Evolutionary conservation across 2,113 vertebrate species (phyloP).

Genomic region (Sinocyclocheilus anophthalmus): DNA sequence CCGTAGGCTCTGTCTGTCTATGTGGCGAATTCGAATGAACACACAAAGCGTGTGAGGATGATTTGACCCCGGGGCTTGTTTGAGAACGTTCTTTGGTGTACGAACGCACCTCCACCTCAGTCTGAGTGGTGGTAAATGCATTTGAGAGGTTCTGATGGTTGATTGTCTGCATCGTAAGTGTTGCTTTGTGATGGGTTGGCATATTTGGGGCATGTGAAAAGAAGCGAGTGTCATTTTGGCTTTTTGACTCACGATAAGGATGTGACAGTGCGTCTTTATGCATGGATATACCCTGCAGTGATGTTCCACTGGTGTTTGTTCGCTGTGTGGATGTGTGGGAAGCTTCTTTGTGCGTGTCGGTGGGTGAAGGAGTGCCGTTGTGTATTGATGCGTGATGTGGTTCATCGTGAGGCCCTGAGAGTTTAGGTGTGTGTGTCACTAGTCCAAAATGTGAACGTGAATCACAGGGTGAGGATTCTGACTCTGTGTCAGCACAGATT

Average conservation of each 20-base stretch:
- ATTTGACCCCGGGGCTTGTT: not conserved
- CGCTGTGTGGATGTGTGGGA: not conserved
- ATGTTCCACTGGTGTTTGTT: constrained; percentile 10
- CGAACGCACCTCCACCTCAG: constrained; percentile 31
- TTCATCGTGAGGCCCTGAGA: constrained; percentile 12
- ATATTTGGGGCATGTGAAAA: constrained; percentile 25
- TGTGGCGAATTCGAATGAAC: not conserved
- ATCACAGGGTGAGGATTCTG: constrained; percentile 36
- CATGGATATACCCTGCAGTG: constrained; percentile 5
- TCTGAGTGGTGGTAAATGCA: constrained; percentile 36
- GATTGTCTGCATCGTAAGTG: not conserved
- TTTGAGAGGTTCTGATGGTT: constrained; percentile 39
- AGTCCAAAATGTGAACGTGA: not conserved
- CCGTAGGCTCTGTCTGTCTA: constrained; percentile 4
- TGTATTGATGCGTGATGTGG: not conserved
- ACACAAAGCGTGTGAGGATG: not conserved
- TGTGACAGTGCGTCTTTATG: constrained; percentile 11
- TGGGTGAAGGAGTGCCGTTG: not conserved
- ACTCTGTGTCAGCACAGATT: constrained; percentile 41
- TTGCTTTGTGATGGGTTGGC: constrained; percentile 12
- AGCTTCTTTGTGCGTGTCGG: not conserved
- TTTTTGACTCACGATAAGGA: constrained; percentile 16
- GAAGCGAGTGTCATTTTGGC: constrained; percentile 20
- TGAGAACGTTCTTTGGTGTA: not conserved
- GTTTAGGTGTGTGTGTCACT: constrained; percentile 20